These are phyloP conservation scores for Hoplias malabaricus DNA, from an alignment of 2,113 vertebrate species.

Conservation along the genomic window DNA sequence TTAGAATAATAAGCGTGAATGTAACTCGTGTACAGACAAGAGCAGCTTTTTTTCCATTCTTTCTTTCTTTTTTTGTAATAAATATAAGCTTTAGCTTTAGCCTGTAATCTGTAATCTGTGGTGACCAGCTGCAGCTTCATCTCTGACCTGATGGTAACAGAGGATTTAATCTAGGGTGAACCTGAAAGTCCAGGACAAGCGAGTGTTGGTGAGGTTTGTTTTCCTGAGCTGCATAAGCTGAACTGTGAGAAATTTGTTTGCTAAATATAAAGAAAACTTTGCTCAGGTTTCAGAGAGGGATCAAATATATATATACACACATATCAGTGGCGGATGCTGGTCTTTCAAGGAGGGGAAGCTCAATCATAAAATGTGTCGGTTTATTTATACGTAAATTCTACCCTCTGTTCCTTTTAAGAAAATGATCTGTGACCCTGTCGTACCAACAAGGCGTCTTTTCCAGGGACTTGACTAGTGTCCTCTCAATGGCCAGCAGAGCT, in stretches of 20 bases:
- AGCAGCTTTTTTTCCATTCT: too few relatives aligned
- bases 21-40: not conserved
- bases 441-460: too few relatives aligned
- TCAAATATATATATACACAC: too few relatives aligned
- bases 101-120: not conserved
- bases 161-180: not conserved
- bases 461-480: too few relatives aligned
- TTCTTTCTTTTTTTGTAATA: too few relatives aligned
- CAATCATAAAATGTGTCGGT: too few relatives aligned
- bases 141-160: not conserved
- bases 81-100: not conserved
- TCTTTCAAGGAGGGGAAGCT: too few relatives aligned
- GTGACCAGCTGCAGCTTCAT: not conserved
- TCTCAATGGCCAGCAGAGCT: too few relatives aligned
- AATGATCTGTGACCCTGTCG: too few relatives aligned
- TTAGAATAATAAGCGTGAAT: not conserved
- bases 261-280: conserved; percentile 53
- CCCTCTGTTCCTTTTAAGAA: too few relatives aligned
- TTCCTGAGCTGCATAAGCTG: not conserved
- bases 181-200: not conserved
- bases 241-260: conserved; percentile 28
- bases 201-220: not conserved
- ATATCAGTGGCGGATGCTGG: too few relatives aligned
- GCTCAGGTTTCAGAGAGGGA: conserved; percentile 48
- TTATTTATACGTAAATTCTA: too few relatives aligned